Base-by-base conservation (phyloP, 2,797 vertebrate species). In the Falco cherrug region DNA sequence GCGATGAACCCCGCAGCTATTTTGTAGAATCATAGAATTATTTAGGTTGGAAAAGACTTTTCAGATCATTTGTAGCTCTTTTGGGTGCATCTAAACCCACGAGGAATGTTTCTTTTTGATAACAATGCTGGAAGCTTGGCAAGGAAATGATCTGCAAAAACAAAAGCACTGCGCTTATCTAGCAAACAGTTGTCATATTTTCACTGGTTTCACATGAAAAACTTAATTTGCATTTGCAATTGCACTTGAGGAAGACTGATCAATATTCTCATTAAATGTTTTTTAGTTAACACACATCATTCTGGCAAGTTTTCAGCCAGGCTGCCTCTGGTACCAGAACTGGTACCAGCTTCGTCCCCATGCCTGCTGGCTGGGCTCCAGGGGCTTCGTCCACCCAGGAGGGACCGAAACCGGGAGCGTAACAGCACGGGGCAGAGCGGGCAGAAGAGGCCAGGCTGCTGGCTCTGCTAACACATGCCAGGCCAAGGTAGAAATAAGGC, bases 321-420 rank as follows among this genome's bases (percentile, higher is more conserved):
- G 39, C 63, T 25, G 67, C 54, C 39, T 24, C 39, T 10, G 53
- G 2, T 16, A 43, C 4, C 63, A 29, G 50, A 13, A 21, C 16
- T 10, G 60, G 11, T 21, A 25, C 1, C 73, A 18, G 14, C 73
- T 73, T 5, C 24, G 10, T n/a, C 15, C 8, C 18, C 0, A 0
- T 7, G 4, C 24, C 11, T 11, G 0, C 8, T 0, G 0, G 16
- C 18, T 35, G 1, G 37, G 29, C 17, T 39, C 73, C 1, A 1
- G 25, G 61, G 41, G 53, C 60, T 75, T 39, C 63, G 2, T 37
- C 43, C n/a, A 8, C 13, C n/a, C 16, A 5, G 21, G 4, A 75
- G 4, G 33, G 39, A 28, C 6, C 2, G 0, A 51, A 56, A 6
- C 2, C 0, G 8, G 45, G 39, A 33, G 13, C 1, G 15, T 3